Conservation (phyloP, 2,113 vertebrate genomes). For the Perca flavescens region DNA sequence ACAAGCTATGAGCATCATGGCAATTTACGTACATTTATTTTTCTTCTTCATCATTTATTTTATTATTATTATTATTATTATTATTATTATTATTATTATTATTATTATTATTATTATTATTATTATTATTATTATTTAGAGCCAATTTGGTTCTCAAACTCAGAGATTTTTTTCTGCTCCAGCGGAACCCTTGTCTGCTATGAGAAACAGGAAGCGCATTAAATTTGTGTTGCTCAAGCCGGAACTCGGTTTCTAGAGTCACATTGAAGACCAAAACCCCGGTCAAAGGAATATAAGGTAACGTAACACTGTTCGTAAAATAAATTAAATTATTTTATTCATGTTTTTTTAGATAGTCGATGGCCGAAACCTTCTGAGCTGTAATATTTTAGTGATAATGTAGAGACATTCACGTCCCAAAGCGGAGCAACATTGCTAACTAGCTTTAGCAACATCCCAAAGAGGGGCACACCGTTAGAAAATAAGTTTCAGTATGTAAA, state of each 20-base stretch:
- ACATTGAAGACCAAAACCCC: slow-evolving; percentile 70
- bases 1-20: not conserved
- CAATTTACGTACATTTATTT: not conserved
- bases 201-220: slow-evolving; percentile 46
- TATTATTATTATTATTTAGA: not conserved
- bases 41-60: not conserved
- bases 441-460: slow-evolving; percentile 9
- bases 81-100: not conserved
- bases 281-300: slow-evolving; percentile 43
- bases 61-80: not conserved
- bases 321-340: accelerated
- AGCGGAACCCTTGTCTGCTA: slow-evolving; percentile 52
- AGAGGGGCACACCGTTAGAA: not conserved
- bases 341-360: accelerated
- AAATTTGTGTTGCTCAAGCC: not conserved
- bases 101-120: not conserved
- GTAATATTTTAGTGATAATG: not conserved
- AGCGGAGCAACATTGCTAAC: not conserved
- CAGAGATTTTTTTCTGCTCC: not conserved
- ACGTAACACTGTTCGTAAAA: accelerated
- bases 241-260: slow-evolving; percentile 70
- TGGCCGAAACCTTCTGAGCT: accelerated
- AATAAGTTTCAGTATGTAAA: not conserved
- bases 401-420: not conserved
- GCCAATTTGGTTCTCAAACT: not conserved